phyloP scores from a whole-genome alignment of 2,113 vertebrate genomes.

The Tor tambroides region DNA sequence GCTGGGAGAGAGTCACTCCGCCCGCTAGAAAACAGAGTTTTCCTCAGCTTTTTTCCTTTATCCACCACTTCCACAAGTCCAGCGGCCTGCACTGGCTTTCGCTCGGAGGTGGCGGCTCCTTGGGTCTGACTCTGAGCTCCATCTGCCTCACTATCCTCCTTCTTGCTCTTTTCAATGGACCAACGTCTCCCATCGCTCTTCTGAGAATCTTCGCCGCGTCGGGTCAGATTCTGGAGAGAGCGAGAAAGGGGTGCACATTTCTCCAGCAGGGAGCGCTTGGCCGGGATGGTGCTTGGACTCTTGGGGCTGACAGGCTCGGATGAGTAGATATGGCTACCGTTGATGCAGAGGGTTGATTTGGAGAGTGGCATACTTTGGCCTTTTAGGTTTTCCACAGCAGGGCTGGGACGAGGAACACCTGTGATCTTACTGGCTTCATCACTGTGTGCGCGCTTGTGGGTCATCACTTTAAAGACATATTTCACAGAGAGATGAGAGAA shows the following conservation, averaged over 20 bases:
- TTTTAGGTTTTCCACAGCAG: slow-evolving; percentile 74
- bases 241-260: slow-evolving; percentile 74
- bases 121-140: slow-evolving; percentile 62
- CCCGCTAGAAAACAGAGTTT: slow-evolving; percentile 82
- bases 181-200: slow-evolving; percentile 65
- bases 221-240: slow-evolving; percentile 78
- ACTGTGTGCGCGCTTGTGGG: slow-evolving; percentile 91
- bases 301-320: slow-evolving; percentile 70
- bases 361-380: slow-evolving; percentile 77
- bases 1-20: slow-evolving; percentile 75
- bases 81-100: slow-evolving; percentile 68
- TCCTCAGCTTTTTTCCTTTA: slow-evolving; percentile 78
- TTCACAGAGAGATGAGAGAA: neutral
- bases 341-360: slow-evolving; percentile 92
- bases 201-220: slow-evolving; percentile 70
- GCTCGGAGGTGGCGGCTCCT: slow-evolving; percentile 52
- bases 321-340: slow-evolving; percentile 92
- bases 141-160: slow-evolving; percentile 71
- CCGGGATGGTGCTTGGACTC: slow-evolving; percentile 63
- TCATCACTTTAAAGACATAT: slow-evolving; percentile 68
- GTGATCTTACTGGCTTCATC: slow-evolving; percentile 84
- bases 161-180: slow-evolving; percentile 78
- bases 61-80: slow-evolving; percentile 60
- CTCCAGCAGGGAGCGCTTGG: slow-evolving; percentile 72
- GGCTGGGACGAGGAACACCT: slow-evolving; percentile 63